These are phyloP conservation scores for Morone chrysops DNA, from an alignment of 2,113 vertebrate species.

Conservation along the genomic window DNA sequence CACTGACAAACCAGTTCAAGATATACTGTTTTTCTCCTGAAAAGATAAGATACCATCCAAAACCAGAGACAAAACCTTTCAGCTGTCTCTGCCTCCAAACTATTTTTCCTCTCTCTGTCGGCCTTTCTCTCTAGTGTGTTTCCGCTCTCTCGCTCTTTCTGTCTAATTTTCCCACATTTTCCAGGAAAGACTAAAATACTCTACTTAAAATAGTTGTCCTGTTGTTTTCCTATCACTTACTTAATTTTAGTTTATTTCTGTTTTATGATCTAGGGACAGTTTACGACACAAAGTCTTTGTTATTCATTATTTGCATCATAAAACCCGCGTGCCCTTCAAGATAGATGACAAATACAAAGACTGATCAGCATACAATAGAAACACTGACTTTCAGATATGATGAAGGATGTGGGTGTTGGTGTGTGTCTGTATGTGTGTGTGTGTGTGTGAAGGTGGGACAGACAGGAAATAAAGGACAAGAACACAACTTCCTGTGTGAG, in stretches of 20 bases:
- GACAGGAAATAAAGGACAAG: constrained; percentile 60
- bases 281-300: not conserved
- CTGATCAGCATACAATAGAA: not conserved
- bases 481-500: constrained; percentile 66
- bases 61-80: constrained; percentile 28
- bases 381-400: not conserved
- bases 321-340: too few species aligned
- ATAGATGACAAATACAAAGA: not conserved
- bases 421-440: not conserved
- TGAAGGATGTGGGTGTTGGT: not conserved
- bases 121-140: not conserved
- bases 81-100: not conserved
- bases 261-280: not conserved
- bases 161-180: not conserved
- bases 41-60: constrained; percentile 34
- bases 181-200: constrained; percentile 50
- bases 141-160: not conserved
- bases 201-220: constrained; percentile 33
- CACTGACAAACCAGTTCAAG: not conserved
- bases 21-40: constrained; percentile 21
- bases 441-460: constrained; percentile 55
- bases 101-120: not conserved
- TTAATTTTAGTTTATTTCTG: not conserved
- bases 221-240: not conserved
- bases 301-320: not conserved